Percentiles rank a stretch among this genome's conserved stretches.
phyloP scores from a whole-genome alignment of 2,888 invertebrate species.

The Oligia latruncula region DNA sequence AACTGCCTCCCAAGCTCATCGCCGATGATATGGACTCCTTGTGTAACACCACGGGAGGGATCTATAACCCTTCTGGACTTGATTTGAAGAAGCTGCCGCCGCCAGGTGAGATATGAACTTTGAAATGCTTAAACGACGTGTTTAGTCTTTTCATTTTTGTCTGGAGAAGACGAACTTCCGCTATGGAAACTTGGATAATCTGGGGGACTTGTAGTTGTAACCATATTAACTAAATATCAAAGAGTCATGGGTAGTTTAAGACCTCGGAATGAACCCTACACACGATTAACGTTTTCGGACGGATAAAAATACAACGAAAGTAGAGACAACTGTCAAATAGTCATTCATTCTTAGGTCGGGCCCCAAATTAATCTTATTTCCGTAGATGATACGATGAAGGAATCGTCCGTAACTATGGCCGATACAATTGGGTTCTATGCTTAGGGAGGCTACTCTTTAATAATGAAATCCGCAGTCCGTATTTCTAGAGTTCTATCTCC shows the following conservation, averaged over 20 bases:
- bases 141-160: background rate
- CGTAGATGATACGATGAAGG: too few relatives aligned
- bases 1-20: conserved; percentile 91
- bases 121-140: background rate
- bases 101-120: conserved; percentile 34
- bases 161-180: background rate
- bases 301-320: too few relatives aligned
- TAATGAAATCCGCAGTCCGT: too few relatives aligned
- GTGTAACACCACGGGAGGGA: conserved; percentile 93
- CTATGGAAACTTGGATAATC: background rate
- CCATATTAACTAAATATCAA: background rate
- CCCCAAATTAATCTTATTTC: too few relatives aligned
- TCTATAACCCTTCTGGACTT: conserved; percentile 94
- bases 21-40: conserved; percentile 78
- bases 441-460: too few relatives aligned
- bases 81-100: conserved; percentile 75
- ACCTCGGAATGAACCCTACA: too few relatives aligned
- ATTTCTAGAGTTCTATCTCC: too few relatives aligned
- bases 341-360: too few relatives aligned
- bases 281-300: too few relatives aligned
- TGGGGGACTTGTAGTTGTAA: background rate
- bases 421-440: too few relatives aligned
- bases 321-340: too few relatives aligned
- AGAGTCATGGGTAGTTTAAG: background rate
- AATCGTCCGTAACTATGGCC: too few relatives aligned